Evolutionary conservation across 2,113 vertebrate species (phyloP), one percentile per base, ranked within the genome.

Genomic region (Mohoua ochrocephala): DNA sequence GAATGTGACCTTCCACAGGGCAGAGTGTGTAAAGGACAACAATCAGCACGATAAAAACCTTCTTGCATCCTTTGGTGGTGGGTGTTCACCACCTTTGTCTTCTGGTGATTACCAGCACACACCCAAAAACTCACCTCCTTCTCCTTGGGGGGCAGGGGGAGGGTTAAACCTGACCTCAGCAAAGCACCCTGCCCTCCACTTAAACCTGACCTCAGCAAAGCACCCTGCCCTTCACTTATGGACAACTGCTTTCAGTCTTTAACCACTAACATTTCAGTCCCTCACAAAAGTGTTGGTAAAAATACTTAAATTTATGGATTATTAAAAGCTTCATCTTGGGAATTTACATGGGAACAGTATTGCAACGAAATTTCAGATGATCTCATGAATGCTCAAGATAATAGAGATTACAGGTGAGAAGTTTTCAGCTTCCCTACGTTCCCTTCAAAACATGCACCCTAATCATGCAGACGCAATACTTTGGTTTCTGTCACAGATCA

Each of bases 1-100:
- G 23, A 64, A n/a, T 47, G 41, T 19, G 41, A 28, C 41, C 18
- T 54, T 47, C 69, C 7, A 39, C 2, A 15, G 31, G n/a, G 23
- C 12, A 65, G n/a, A 41, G 8, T 56, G 15, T 19, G 19, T 24
- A n/a, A 75, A 42, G 50, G 41, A 30, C 15, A 6, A 16, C 24
- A 41, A 20, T 5, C 0, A 0, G 14, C 49, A 28, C 4, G 10
- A 41, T 20, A 30, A 57, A 65, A 56, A 41, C 28, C 7, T 33
- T 35, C 31, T 53, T 45, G 20, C 23, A 10, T 19, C 14, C 10
- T 24, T 26, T n/a, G n/a, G 42, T 65, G 45, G 16, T 39, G 41
- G 6, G 7, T 11, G 19, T 19, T 41, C n/a, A 24, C 41, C 2
- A 4, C 23, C 30, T 39, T 22, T 56, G 13, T 41, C 2, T 41